phyloP scores from a whole-genome alignment of 2,113 vertebrate species.

The Misgurnus mizolepis region DNA sequence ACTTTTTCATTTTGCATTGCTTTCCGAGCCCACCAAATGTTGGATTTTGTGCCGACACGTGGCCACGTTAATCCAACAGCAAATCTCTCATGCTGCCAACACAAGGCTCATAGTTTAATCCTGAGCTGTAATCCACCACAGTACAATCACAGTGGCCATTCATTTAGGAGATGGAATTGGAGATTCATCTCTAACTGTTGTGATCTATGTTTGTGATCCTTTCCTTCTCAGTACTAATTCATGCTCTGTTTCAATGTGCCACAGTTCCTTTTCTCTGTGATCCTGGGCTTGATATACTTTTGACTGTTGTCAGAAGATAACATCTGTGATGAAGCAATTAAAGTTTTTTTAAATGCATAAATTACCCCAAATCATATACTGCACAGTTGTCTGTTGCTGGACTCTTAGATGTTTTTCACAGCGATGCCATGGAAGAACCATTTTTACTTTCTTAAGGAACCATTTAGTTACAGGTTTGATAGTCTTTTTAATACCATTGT shows the following conservation, averaged over 20 bases:
- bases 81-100: constrained; percentile 24
- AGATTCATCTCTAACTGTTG: constrained; percentile 12
- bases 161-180: constrained; percentile 15
- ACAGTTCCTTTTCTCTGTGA: constrained; percentile 10
- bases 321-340: background rate
- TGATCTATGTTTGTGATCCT: constrained; percentile 10
- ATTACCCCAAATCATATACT: background rate
- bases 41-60: background rate
- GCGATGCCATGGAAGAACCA: too few relatives aligned
- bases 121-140: constrained; percentile 12
- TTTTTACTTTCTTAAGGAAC: too few relatives aligned
- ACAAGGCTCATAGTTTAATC: constrained; percentile 28
- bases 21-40: background rate
- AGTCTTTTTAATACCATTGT: too few relatives aligned
- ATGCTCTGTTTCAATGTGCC: background rate
- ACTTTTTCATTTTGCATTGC: background rate
- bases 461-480: too few relatives aligned
- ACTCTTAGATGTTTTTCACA: too few relatives aligned
- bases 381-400: too few relatives aligned
- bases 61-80: background rate
- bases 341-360: background rate
- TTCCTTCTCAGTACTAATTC: background rate
- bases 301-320: constrained; percentile 10
- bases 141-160: constrained; percentile 17
- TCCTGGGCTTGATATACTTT: background rate